Conservation (phyloP, 2,888 invertebrate species). For the Melanchra persicariae region DNA sequence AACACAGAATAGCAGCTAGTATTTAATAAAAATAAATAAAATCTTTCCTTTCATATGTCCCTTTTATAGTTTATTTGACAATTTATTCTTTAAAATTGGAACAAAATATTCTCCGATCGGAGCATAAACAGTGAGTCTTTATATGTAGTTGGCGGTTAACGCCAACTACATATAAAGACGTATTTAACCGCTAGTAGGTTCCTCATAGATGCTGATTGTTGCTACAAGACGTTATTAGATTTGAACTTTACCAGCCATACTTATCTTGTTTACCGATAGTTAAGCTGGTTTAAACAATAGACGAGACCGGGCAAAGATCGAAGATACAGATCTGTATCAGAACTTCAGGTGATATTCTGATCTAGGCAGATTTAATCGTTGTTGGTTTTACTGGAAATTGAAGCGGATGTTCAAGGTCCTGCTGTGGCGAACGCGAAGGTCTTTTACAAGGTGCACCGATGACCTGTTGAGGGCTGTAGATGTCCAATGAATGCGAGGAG, state of each 20-base stretch:
- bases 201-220: constrained; percentile 11
- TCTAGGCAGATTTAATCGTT: not conserved
- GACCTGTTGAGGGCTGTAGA: too few relatives aligned
- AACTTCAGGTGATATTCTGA: constrained; percentile 3
- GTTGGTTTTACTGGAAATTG: not conserved
- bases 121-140: constrained; percentile 3
- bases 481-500: too few relatives aligned
- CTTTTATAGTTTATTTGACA: too few relatives aligned
- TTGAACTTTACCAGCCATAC: constrained; percentile 46
- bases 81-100: not conserved
- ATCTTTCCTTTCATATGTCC: too few relatives aligned
- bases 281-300: constrained; percentile 48
- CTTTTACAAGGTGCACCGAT: too few relatives aligned
- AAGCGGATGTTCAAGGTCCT: too few relatives aligned
- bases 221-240: constrained; percentile 51
- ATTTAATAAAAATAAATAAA: too few relatives aligned
- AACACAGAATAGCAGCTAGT: too few relatives aligned
- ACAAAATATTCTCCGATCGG: not conserved
- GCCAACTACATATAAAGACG: constrained; percentile 25
- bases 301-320: constrained; percentile 3
- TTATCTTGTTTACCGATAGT: constrained; percentile 31
- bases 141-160: too few relatives aligned
- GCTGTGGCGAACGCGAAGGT: too few relatives aligned
- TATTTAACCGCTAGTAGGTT: constrained; percentile 22
- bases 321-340: constrained; percentile 34